These are phyloP conservation scores for Forbesichthys agassizii DNA, from an alignment of 2,113 vertebrate genomes.

Conservation along the genomic window DNA sequence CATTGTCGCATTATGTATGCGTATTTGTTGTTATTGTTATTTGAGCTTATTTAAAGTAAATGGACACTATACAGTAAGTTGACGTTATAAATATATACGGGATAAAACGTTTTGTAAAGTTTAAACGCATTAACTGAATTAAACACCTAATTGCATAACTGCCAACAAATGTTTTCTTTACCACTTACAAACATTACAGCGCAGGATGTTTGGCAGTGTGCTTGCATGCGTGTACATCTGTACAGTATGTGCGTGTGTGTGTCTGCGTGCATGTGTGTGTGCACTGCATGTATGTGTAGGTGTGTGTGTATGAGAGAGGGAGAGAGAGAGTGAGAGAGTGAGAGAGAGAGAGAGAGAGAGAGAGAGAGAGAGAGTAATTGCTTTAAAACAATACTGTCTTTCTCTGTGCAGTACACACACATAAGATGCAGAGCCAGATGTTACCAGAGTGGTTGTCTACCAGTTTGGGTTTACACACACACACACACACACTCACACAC, in stretches of 20 bases:
- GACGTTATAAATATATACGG: too few species aligned
- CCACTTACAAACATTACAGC: conserved; percentile 11
- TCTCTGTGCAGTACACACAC: conserved; percentile 63
- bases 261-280: conserved; percentile 54
- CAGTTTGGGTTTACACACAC: conserved; percentile 18
- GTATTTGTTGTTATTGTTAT: too few species aligned
- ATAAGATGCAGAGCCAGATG: conserved; percentile 73
- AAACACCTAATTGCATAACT: too few species aligned
- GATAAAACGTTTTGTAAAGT: too few species aligned
- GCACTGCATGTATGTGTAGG: not conserved
- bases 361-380: conserved; percentile 36
- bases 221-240: conserved; percentile 40
- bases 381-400: conserved; percentile 75
- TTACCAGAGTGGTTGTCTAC: conserved; percentile 57
- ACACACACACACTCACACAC: not conserved
- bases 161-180: conserved; percentile 31
- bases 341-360: too few species aligned
- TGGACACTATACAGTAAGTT: too few species aligned
- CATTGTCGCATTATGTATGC: too few species aligned
- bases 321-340: too few species aligned
- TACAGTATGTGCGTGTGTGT: not conserved
- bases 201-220: conserved; percentile 32
- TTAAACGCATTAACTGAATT: too few species aligned
- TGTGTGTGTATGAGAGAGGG: too few species aligned
- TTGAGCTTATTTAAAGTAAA: too few species aligned